Evolutionary conservation across 2,113 vertebrate species (phyloP).

Genomic region (Chaetorhynchus papuensis): DNA sequence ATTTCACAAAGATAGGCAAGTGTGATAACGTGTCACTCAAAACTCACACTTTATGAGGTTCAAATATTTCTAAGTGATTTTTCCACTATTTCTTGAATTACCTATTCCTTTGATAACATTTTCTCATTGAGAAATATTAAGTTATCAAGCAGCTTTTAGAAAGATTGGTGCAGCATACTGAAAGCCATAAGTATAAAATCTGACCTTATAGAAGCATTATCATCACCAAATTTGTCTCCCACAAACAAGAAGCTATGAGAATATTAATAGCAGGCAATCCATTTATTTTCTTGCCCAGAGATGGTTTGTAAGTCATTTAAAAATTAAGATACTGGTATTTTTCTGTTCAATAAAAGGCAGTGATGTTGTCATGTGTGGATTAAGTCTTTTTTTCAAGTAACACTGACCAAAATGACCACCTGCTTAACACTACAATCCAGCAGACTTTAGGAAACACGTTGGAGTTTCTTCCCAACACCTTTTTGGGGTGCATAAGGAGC

Average conservation of each 20-base stretch:
- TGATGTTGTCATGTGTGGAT: background rate
- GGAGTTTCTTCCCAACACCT: background rate
- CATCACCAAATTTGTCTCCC: background rate
- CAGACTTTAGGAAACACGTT: background rate
- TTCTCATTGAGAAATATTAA: background rate
- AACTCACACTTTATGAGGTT: background rate
- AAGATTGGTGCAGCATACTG: background rate
- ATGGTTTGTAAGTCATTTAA: background rate
- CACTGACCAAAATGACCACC: background rate
- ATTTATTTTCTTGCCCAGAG: background rate
- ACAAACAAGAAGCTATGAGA: background rate
- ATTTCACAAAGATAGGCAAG: background rate
- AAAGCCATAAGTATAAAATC: background rate
- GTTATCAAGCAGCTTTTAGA: background rate
- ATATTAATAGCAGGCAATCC: background rate
- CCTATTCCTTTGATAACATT: background rate
- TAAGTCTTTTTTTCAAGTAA: background rate
- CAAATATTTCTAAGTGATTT: background rate
- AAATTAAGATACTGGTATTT: constrained; percentile 18
- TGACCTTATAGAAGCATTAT: background rate
- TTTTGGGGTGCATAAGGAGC: background rate
- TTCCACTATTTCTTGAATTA: background rate
- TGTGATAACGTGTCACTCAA: background rate
- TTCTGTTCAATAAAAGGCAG: constrained; percentile 31
- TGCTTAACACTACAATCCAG: background rate